Evolutionary conservation across 35 echinoderm and acorn worm species (phyloP), one percentile per base, ranked within the genome.

Genomic region (Anneissia japonica): DNA sequence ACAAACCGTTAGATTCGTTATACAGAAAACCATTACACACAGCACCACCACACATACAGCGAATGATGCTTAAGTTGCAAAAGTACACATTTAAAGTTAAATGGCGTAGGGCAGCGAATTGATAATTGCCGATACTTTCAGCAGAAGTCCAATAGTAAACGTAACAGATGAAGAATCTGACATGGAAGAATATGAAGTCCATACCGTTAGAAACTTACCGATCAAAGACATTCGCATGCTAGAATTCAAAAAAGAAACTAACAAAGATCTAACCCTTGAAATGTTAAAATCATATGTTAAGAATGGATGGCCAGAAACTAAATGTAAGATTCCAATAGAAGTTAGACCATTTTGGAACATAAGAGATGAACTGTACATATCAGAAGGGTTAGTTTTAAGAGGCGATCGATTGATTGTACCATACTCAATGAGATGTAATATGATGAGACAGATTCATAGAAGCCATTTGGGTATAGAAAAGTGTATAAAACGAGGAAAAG

Each of bases 1-100:
- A 88, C 17, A 81, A 88, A 81, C 86, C 86, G 14, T 46, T 88
- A 30, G n/a, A 88, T 72, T 64, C 9, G 19, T 64, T 88, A 35
- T 73, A 64, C 1, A 81, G 74, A 36, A 88, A 88, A 23, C 85
- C 85, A 74, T 37, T 88, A 10, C n/a, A 0, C 36, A 80, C 77
- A 82, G 87, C 79, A 11, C 51, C 87, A 82, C 78, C 79, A 33
- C 34, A 79, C 21, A 74, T 82, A 38, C 78, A 88, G 51, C 77
- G 87, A 7, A 82, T 88, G 45, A 72, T 88, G 78, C 6, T 75
- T 0, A 82, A 40, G 72, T n/a, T 88, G 30, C 46, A 88, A 38
- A 82, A 82, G 51, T 82, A 82, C 79, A n/a, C 81, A 26, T 37
- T 88, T 13, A 4, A 36, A 26, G 78, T 82, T 11, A 72, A 4